A percentile compares a stretch with the other conserved stretches of the same genome.
These are phyloP conservation scores for Ecliptopera silaceata DNA, from an alignment of 2,888 invertebrate genomes.

Conservation along the genomic window DNA sequence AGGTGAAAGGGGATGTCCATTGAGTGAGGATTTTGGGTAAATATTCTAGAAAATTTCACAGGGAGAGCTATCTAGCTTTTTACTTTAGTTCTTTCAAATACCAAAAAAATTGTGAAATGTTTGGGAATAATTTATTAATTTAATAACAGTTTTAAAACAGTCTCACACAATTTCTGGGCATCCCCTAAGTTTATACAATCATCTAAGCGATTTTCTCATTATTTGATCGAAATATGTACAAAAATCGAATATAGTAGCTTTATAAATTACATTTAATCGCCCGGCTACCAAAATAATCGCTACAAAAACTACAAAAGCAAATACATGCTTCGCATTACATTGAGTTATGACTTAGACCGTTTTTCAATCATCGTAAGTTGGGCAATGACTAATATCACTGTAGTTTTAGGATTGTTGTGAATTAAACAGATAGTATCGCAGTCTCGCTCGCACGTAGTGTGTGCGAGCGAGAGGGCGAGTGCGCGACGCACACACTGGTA, in stretches of 20 bases:
- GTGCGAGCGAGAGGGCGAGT: slow-evolving; percentile 44
- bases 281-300: not conserved
- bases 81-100: not conserved
- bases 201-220: not conserved
- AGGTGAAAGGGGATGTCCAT: not conserved
- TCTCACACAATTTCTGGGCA: slow-evolving; percentile 1
- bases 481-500: slow-evolving; percentile 56
- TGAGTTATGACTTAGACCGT: slow-evolving; percentile 7
- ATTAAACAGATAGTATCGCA: slow-evolving; percentile 35
- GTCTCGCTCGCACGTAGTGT: slow-evolving; percentile 42
- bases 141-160: not conserved
- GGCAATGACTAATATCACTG: not conserved
- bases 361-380: slow-evolving; percentile 1
- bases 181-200: not conserved
- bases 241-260: not conserved
- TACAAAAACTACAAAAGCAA: slow-evolving; percentile 7
- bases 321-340: slow-evolving; percentile 15
- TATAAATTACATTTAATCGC: not conserved
- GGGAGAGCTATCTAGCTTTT: too few relatives aligned
- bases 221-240: not conserved
- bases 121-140: too few relatives aligned
- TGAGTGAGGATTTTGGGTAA: not conserved
- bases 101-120: not conserved
- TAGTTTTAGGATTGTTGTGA: not conserved
- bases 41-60: not conserved